Evolutionary conservation across 1,140 invertebrate genomes (phyloP).

Genomic region (Dinothrombium tinctorium): DNA sequence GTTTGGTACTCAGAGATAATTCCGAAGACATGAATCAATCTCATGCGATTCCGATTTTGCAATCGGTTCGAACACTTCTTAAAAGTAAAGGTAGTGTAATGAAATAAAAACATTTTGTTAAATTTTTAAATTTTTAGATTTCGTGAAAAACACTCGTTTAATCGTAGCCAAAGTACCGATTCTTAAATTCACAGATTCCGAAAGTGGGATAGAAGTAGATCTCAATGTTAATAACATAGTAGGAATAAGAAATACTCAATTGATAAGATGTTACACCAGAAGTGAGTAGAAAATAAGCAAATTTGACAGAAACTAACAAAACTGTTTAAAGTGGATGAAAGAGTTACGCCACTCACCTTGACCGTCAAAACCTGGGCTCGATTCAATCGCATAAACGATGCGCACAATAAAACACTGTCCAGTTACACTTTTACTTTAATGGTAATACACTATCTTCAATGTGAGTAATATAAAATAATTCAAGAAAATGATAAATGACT

Average conservation of each 20-base stretch:
- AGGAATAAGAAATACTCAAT: constrained; percentile 79
- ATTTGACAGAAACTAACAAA: too few species aligned
- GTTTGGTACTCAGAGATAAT: constrained; percentile 47
- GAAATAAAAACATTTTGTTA: too few species aligned
- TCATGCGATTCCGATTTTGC: constrained; percentile 40
- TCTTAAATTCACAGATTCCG: constrained; percentile 51
- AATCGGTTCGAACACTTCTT: not conserved
- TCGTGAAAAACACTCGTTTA: constrained; percentile 39
- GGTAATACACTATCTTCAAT: constrained; percentile 89
- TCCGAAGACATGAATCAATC: constrained; percentile 35
- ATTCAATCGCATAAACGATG: constrained; percentile 79
- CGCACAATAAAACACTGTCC: constrained; percentile 77
- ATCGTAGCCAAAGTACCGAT: constrained; percentile 88
- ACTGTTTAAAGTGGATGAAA: constrained; percentile 66
- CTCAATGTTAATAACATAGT: constrained; percentile 89
- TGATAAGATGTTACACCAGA: constrained; percentile 65
- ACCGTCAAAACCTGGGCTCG: constrained; percentile 87
- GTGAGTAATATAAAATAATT: too few species aligned
- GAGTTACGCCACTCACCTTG: constrained; percentile 67
- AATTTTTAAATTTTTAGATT: constrained; percentile 11
- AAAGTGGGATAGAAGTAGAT: constrained; percentile 59
- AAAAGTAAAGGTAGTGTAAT: too few species aligned
- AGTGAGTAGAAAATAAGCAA: constrained; percentile 36
- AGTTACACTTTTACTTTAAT: constrained; percentile 89
- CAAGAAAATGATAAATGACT: too few species aligned